Base-by-base conservation (phyloP, 2,797 vertebrate genomes). In the Smutsia temminckii region DNA sequence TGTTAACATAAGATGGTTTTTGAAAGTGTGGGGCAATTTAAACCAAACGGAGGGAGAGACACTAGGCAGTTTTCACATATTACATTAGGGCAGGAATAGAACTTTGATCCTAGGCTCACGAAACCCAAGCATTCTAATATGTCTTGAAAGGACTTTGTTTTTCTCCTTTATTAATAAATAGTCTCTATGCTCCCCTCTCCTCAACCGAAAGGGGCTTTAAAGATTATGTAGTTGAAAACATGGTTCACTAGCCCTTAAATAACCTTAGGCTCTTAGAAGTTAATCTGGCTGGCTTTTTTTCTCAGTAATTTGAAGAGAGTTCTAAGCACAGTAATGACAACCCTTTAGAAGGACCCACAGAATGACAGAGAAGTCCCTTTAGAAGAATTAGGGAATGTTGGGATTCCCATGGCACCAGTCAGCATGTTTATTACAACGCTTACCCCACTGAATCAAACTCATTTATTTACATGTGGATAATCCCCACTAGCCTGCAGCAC, bases 111-210 rank as follows among this genome's bases (percentile, higher is more conserved):
- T 29, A 53, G n/a, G 72, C 6, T 78, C 42, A 93, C 4, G 37
- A 94, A 88, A 80, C 18, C 29, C 72, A 96, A 79, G 10, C 53
- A 40, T 78, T 86, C 84, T 89, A 92, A n/a, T 78, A 23, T 18
- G 68, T 40, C 14, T 51, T 74, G 12, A 51, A 57, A 86, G 27
- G 13, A 55, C 57, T 78, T 93, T 79, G 46, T 12, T 46, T 77
- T 49, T 46, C 53, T 51, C 13, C 32, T 53, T 77, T 13, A 53
- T n/a, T 51, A 51, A 75, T n/a, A 77, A 53, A 75, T 51, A n/a
- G 74, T 53, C 49, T 77, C 32, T 34, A 53, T 77, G 3, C 20
- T 77, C 6, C 11, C 72, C 18, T n/a, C 32, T 20, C 32, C 29
- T 20, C 49, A 4, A 53, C 46, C 21, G 14, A 12, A 51, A 46